Percentiles rank a stretch among this genome's conserved stretches.
Conservation (phyloP, 2,888 invertebrate species). For the Lasioglossum villosulum region DNA sequence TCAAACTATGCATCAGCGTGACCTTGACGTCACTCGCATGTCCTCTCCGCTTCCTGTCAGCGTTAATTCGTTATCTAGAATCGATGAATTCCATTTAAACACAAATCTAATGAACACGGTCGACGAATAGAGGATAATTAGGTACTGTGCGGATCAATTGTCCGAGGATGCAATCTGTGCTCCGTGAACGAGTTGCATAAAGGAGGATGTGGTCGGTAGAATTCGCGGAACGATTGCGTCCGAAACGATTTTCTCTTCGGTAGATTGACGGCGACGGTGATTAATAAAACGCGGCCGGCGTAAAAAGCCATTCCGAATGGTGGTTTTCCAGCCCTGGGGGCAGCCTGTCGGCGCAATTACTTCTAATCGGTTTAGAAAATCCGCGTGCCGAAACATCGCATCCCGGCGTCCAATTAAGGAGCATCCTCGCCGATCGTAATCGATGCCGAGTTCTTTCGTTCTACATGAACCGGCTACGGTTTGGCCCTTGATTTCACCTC, state of each 20-base stretch:
- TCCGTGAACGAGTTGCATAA: neutral
- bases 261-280: constrained; percentile 12
- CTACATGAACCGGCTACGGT: constrained; percentile 28
- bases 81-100: neutral
- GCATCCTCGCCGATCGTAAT: constrained; percentile 48
- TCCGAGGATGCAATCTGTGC: neutral
- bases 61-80: neutral
- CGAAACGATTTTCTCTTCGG: constrained; percentile 44
- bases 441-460: constrained; percentile 47
- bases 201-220: neutral
- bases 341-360: constrained; percentile 55
- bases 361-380: constrained; percentile 68
- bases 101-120: neutral
- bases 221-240: constrained; percentile 33
- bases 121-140: constrained; percentile 10
- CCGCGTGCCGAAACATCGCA: constrained; percentile 58
- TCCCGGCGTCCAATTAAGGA: constrained; percentile 53
- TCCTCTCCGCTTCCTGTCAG: neutral
- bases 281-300: constrained; percentile 50
- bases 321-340: constrained; percentile 59
- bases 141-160: neutral
- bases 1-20: neutral
- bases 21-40: neutral
- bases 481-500: constrained; percentile 53
- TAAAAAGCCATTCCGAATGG: constrained; percentile 44